These are phyloP conservation scores for Brotula barbata DNA, from an alignment of 2,797 vertebrate genomes.

Conservation along the genomic window DNA sequence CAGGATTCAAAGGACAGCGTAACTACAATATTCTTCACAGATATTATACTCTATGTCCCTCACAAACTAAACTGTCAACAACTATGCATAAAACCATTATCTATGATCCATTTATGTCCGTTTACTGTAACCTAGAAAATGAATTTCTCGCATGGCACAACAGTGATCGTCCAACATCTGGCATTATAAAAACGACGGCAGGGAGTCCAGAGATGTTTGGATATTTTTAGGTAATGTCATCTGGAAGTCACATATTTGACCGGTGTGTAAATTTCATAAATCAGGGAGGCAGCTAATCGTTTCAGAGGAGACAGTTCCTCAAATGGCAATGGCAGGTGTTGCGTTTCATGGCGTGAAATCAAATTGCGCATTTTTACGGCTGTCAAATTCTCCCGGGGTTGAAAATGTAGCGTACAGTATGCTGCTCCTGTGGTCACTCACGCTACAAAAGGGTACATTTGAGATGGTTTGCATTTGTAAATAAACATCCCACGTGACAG, in stretches of 20 bases:
- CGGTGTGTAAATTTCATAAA: conserved; percentile 1
- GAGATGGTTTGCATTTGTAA: too few species aligned
- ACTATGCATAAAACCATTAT: too few species aligned
- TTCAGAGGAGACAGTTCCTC: conserved; percentile 14
- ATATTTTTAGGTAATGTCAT: conserved; percentile 15
- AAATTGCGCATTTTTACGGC: conserved; percentile 43
- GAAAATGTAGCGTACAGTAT: neutral
- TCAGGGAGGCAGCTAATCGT: conserved; percentile 17
- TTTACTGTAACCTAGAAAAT: too few species aligned
- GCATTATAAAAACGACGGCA: neutral
- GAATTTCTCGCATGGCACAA: too few species aligned
- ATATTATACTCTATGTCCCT: too few species aligned
- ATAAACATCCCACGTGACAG: too few species aligned
- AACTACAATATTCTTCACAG: too few species aligned
- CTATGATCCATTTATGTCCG: too few species aligned
- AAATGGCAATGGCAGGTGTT: conserved; percentile 48
- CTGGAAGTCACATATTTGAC: conserved; percentile 6
- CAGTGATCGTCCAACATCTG: too few species aligned
- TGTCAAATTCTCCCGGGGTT: conserved; percentile 41
- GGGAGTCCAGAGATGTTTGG: neutral
- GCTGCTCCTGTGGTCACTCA: neutral
- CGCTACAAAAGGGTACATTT: neutral
- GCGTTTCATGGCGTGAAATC: conserved; percentile 27
- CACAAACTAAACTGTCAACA: too few species aligned
- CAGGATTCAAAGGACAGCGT: too few species aligned